A percentile compares a stretch with the other conserved stretches of the same genome.
These are phyloP conservation scores for Latrodectus elegans DNA, from an alignment of 2,888 invertebrate species.

Conservation along the genomic window DNA sequence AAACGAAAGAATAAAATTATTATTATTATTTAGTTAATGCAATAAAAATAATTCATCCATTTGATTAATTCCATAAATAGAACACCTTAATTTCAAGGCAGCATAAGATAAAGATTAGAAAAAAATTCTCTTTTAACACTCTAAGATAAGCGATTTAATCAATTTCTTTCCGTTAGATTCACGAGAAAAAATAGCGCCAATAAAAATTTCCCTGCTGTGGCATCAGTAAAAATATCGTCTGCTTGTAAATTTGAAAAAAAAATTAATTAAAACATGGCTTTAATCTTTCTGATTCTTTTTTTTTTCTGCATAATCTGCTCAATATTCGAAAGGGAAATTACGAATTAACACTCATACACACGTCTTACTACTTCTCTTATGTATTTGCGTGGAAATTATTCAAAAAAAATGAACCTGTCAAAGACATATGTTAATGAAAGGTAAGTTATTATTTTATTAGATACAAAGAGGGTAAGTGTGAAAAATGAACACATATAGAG, in stretches of 20 bases:
- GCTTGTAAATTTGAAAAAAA: not conserved
- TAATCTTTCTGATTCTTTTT: not conserved
- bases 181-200: not conserved
- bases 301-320: not conserved
- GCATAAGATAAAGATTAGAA: no score
- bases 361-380: not conserved
- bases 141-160: no score
- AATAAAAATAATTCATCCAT: no score
- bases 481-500: no score
- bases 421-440: conserved; percentile 10
- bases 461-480: no score
- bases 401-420: no score
- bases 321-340: not conserved
- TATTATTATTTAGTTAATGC: no score
- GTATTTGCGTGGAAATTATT: not conserved
- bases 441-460: not conserved
- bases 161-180: no score
- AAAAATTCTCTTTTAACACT: no score
- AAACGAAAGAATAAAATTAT: no score
- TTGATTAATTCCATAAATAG: no score
- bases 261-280: conserved; percentile 24
- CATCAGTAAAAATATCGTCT: not conserved
- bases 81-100: no score
- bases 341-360: conserved; percentile 6
- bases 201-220: not conserved